These are phyloP conservation scores for Gryllus bimaculatus DNA, from an alignment of 1,140 invertebrate species.

Conservation along the genomic window DNA sequence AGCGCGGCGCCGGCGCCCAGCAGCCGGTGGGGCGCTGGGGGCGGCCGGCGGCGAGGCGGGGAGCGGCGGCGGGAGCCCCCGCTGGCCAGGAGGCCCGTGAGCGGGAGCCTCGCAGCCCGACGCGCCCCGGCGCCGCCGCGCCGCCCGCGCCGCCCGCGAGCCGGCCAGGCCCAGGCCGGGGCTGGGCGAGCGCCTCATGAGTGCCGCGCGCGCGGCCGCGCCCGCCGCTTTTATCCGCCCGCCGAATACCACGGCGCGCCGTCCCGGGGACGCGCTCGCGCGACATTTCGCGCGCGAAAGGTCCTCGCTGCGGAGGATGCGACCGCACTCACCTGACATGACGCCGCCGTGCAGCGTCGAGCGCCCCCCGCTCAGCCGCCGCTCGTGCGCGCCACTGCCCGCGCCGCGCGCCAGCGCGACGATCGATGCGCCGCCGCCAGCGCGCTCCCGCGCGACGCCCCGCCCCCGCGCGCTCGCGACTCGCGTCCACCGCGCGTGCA, in stretches of 20 bases:
- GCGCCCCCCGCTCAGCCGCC: too few relatives aligned
- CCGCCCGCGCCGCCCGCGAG: too few relatives aligned
- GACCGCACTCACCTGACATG: not conserved
- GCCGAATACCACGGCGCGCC: not conserved
- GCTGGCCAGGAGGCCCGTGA: not conserved
- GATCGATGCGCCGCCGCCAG: not conserved
- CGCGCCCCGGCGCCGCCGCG: too few relatives aligned
- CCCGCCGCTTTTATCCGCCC: not conserved
- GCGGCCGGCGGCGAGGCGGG: conserved; percentile 10
- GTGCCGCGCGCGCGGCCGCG: not conserved
- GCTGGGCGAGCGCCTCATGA: not conserved
- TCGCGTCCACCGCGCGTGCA: too few relatives aligned
- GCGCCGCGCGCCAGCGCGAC: too few relatives aligned
- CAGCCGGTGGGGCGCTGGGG: conserved; percentile 18
- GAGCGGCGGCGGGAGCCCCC: not conserved
- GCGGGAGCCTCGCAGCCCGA: not conserved
- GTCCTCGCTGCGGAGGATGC: too few relatives aligned
- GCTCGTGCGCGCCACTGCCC: not conserved
- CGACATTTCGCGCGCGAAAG: too few relatives aligned
- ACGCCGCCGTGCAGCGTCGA: not conserved
- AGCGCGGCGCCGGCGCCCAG: not conserved
- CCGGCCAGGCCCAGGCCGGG: not conserved
- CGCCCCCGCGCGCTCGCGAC: too few relatives aligned
- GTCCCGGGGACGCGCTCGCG: too few relatives aligned
- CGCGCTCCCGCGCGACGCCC: too few relatives aligned